Base-by-base conservation (phyloP, 2,888 invertebrate genomes). In the Eretmocerus hayati region DNA sequence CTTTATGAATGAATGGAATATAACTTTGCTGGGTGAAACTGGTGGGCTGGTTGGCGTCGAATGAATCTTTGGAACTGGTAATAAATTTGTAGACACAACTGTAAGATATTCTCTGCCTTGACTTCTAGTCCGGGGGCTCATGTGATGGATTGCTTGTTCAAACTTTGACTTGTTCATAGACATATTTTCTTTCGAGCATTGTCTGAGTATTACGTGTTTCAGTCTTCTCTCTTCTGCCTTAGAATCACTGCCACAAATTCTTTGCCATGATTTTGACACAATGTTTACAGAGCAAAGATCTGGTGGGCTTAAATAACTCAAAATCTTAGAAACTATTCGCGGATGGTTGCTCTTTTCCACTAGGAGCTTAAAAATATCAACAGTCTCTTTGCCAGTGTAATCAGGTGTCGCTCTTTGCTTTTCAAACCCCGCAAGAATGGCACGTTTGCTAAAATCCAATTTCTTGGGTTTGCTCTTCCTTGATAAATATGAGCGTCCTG, bases 1-100 rank as follows among this genome's bases (percentile, higher is more conserved):
- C 70, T 72, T 72, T 43, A 71, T 66, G 44, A 68, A 73, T 2
- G 71, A 69, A 40, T 72, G 69, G 48, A 73, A 73, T 46, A 71
- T 69, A 42, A 66, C 62, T 65, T 72, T 73, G 52, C 68, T 67
- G 1, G 73, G 73, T 4, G 72, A 72, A 6, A 72, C 71, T 2
- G 73, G 72, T 19, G 74, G 74, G 54, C 73, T 72, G 33, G 54
- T 62, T 0, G 70, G 66, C 30, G 62, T 61, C 9, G 56, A 42
- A 35, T 42, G 47, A 13, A 59, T 58, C 4, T 55, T 53, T 2
- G 63, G 62, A 3, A 53, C 53, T 22, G 59, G 58, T 1, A 67
- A 48, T 18, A 68, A 56, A 53, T 71, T 71, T 42, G 66, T 69
- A 36, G 68, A 65, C 26, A 71, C 67, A 18, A 64, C 63, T n/a